Percentiles rank a stretch among this genome's conserved stretches.
These are phyloP conservation scores for Prunella himalayana DNA, from an alignment of 2,113 vertebrate species.

Conservation along the genomic window DNA sequence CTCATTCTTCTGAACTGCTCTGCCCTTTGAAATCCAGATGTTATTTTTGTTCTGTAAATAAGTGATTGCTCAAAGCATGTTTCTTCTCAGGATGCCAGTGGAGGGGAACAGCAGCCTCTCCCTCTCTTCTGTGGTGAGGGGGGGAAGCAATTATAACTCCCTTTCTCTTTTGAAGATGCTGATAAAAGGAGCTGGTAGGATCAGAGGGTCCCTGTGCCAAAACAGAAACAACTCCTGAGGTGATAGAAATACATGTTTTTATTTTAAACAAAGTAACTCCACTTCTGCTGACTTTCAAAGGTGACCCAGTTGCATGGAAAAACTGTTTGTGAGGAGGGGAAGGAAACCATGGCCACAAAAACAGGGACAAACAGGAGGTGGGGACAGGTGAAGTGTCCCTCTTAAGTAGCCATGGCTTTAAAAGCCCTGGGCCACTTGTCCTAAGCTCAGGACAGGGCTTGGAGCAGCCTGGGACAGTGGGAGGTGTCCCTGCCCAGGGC, in stretches of 20 bases:
- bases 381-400: not conserved
- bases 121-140: not conserved
- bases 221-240: slow-evolving; percentile 30
- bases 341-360: not conserved
- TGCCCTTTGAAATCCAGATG: slow-evolving; percentile 5
- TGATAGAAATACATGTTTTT: slow-evolving; percentile 23
- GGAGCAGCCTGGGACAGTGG: not conserved
- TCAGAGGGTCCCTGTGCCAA: slow-evolving; percentile 10
- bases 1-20: not conserved
- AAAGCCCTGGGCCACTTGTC: fast-evolving
- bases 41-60: slow-evolving; percentile 22
- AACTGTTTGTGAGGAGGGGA: not conserved
- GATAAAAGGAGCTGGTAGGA: slow-evolving; percentile 59
- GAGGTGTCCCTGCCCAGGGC: not conserved
- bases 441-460: not conserved
- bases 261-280: slow-evolving; percentile 5
- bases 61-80: not conserved
- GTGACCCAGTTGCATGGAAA: slow-evolving; percentile 31
- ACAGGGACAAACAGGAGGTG: not conserved
- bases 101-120: not conserved
- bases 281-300: not conserved
- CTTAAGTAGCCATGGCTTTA: not conserved
- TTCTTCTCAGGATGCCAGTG: not conserved
- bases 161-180: slow-evolving; percentile 55
- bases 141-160: slow-evolving; percentile 39